Evolutionary conservation across 2,113 vertebrate species (phyloP), one percentile per base, ranked within the genome.

Genomic region (Lathamus discolor): DNA sequence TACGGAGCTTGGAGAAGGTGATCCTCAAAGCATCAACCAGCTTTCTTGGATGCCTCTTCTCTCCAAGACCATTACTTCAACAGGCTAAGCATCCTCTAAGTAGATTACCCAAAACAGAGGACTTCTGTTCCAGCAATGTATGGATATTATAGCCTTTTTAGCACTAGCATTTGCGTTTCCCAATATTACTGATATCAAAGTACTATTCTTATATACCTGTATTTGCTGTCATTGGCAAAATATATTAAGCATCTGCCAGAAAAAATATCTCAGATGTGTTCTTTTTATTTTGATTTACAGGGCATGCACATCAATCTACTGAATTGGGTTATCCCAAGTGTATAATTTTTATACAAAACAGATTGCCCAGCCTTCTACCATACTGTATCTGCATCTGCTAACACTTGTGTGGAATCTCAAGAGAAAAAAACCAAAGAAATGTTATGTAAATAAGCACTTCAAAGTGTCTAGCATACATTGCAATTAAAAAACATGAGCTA

Each of bases 311-410:
- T 49, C 20, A 33, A 39, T 77, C 16, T 46, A 16, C 39, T 61
- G 51, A 93, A 75, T 43, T 0, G 1, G 27, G 20, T 86, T 86
- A 81, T 84, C 37, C 61, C 81, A 87, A 67, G 51, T 39, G 43
- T 69, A 88, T 88, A 0, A 57, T 86, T 93, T 94, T 95, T 88
- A 70, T 62, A 93, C 20, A 24, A 48, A 88, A 55, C 61, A 85
- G 68, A 85, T 63, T 88, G 61, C 86, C 64, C 92, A 66, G 43
- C 61, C n/a, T 75, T 88, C 90, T 89, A 41, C 83, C 86, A 84
- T 81, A 75, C 75, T 92, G 80, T 86, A 62, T 75, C 79, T 90
- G 46, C 69, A 77, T 93, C 77, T 96, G 84, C 91, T 90, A 55
- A 29, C 72, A n/a, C 17, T 86, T 84, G 44, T 4, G 10, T 72